Base-by-base conservation (phyloP, 2,888 invertebrate species). In the Beris chalybata region DNA sequence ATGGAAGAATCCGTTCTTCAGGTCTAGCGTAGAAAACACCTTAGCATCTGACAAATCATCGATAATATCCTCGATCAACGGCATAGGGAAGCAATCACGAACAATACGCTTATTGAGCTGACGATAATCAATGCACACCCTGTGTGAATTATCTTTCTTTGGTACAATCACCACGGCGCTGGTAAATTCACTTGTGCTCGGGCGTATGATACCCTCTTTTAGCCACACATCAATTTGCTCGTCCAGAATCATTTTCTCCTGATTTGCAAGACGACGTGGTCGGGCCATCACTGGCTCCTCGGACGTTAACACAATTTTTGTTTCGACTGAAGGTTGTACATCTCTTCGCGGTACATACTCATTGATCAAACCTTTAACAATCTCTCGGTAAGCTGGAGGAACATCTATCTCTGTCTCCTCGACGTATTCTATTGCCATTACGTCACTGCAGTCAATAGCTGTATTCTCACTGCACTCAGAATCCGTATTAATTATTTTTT, bases 101-200 rank as follows among this genome's bases (percentile, higher is more conserved):
- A 71, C 64, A 3, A 77, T 73, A 55, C 74, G 72, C 43, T 71
- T 66, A 70, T 80, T 79, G 4, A 79, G 56, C 29, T 68, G 67
- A 15, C 79, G 65, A 67, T 76, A 81, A 65, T 80, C 78, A 0
- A 79, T 72, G 66, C 77, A 79, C 67, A 67, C 13, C n/a, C 65
- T 44, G 4, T 64, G 61, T 9, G 12, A 58, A 4, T 58, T 61
- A 15, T 67, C 52, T 32, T 63, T 63, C 55, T 69, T 67, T 38
- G 71, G 72, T 4, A 74, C 72, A 22, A 76, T 44, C 29, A 67
- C 66, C 11, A 69, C 48, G 4, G 70, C 66, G 31, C 67, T 67
- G 3, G 76, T 72, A 61, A 74, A 78, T 4, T 76, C 74, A 2
- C 74, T 76, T 47, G 32, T 45, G 6, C 73, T 73, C 2, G 73